Percentiles rank a stretch among this genome's conserved stretches.
Conservation (phyloP, 2,797 vertebrate genomes). For the Sternotherus odoratus region DNA sequence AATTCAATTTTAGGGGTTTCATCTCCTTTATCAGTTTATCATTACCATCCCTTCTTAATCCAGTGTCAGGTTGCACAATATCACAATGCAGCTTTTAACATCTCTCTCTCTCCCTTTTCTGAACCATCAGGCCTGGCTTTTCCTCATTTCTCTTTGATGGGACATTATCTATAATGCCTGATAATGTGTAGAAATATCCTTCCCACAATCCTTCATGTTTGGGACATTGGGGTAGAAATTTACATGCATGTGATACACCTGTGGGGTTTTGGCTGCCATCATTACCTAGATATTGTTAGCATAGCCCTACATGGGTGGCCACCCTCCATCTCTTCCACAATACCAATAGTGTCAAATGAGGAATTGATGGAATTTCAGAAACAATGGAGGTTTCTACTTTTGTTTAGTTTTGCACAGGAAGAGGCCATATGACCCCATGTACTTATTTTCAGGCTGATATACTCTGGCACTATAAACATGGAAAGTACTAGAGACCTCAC, state of each 20-base stretch:
- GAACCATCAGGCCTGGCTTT: background rate
- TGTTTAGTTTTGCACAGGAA: background rate
- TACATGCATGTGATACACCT: background rate
- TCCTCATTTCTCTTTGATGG: background rate
- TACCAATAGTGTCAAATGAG: background rate
- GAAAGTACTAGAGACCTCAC: background rate
- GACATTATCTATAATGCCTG: background rate
- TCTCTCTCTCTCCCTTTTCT: background rate
- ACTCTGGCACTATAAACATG: background rate
- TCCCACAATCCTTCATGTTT: background rate
- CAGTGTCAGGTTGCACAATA: background rate
- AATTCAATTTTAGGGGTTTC: background rate
- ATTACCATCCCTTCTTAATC: background rate
- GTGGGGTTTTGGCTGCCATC: background rate
- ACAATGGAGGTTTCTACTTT: background rate
- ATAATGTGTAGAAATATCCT: background rate
- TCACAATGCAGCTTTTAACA: background rate
- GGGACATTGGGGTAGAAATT: background rate
- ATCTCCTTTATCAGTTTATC: fast-evolving
- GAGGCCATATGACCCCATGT: background rate
- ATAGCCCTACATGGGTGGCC: background rate
- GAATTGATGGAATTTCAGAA: background rate
- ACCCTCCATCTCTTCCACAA: background rate
- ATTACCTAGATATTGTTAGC: background rate
- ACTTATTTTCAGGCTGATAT: background rate